Percentiles rank a stretch among this genome's conserved stretches.
Evolutionary conservation across 2,113 vertebrate species (phyloP).

Genomic region (Poecilia latipinna): DNA sequence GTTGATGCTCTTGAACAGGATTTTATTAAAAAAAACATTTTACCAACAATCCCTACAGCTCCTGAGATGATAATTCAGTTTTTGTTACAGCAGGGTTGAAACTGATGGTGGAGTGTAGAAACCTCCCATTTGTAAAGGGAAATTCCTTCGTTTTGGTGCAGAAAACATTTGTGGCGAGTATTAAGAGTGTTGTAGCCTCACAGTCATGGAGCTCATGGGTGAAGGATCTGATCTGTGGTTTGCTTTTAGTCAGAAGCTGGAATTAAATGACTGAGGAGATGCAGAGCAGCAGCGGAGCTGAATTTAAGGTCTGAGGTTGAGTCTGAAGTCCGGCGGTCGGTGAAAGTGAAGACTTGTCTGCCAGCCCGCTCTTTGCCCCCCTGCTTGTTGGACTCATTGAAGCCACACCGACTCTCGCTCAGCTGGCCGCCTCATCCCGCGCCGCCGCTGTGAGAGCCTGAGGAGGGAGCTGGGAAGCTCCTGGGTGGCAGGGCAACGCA

Average conservation of each 20-base stretch:
- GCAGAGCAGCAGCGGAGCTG: background rate
- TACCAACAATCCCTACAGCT: too few species aligned
- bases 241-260: background rate
- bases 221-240: too few species aligned
- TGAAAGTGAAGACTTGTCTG: constrained; percentile 13
- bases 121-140: too few species aligned
- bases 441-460: constrained; percentile 50
- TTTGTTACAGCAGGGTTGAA: too few species aligned
- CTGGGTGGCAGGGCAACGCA: constrained; percentile 82
- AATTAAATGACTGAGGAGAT: background rate
- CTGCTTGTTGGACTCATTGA: constrained; percentile 2
- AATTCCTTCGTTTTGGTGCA: too few species aligned
- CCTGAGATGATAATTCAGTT: too few species aligned
- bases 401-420: background rate
- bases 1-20: too few species aligned
- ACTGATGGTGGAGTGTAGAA: too few species aligned
- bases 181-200: background rate
- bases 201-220: too few species aligned
- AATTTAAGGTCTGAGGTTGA: background rate
- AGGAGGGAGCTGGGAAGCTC: constrained; percentile 86
- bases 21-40: too few species aligned
- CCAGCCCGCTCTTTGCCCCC: constrained; percentile 3
- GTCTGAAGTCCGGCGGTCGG: constrained; percentile 7
- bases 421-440: background rate
- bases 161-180: too few species aligned